Base-by-base conservation (phyloP, 2,797 vertebrate genomes). In the Diplodus sargus region DNA sequence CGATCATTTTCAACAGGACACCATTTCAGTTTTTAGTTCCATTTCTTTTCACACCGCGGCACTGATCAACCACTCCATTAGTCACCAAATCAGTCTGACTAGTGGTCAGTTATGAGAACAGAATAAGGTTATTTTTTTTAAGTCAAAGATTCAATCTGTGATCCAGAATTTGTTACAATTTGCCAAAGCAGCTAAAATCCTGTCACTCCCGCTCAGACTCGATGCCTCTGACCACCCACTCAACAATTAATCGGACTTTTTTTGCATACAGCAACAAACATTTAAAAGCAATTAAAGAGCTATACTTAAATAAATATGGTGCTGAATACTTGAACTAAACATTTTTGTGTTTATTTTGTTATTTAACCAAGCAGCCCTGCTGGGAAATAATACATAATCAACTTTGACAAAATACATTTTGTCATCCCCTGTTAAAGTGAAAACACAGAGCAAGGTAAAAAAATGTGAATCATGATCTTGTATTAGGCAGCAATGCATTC, bases 251-350 rank as follows among this genome's bases (percentile, higher is more conserved):
- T 56, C 7, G 22, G 22, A 25, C 47, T 51, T 11, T 72, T 25
- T 71, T 71, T 34, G 49, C 11, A 39, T 56, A n/a, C 65, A 59
- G 66, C 70, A 59, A 43, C 28, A 0, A 17, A 79, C 42, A 61
- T n/a, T 62, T 56, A 18, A 56, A 76, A 76, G 34, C 20, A 59
- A 72, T 76, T 53, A 48, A 83, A 73, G 39, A 34, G 75, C 69
- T 72, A 69, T 52, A 62, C 42, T 84, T 70, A 66, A 83, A 86
- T 89, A 78, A 90, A 89, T 82, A 86, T 56, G 22, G 30, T 58
- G 42, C 70, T 81, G 23, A 81, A 71, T 34, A 61, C 57, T 66
- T 70, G 49, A 84, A 81, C 28, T 12, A 30, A 82, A 81, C 39
- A 45, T 16, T 5, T 64, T 75, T 54, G 42, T 57, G 52, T 84